Base-by-base conservation (phyloP, 2,888 invertebrate species). In the Drosophila anceps region DNA sequence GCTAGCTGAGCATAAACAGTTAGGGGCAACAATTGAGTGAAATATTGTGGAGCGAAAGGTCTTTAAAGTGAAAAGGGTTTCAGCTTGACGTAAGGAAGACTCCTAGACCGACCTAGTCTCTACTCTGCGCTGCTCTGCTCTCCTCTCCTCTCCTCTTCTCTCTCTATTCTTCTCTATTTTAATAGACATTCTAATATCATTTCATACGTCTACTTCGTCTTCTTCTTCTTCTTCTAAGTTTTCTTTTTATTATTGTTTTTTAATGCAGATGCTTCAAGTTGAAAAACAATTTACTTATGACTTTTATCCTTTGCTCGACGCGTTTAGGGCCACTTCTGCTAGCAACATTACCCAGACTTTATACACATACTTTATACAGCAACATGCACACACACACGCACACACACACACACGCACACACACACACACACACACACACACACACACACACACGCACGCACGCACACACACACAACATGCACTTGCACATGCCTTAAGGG, bases 251-350 rank as follows among this genome's bases (percentile, higher is more conserved):
- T 73, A 58, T 76, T 73, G 61, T 46, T 48, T 68, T 67, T 59
- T 33, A 70, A 54, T 67, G 64, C 46, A 54, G 64, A 62, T 74
- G 66, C 69, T 68, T 68, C 39, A 75, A 81, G 62, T 72, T 86
- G 67, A 78, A 76, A 76, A 84, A 76, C 87, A 84, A 86, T 86
- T 88, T 81, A 79, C 84, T 79, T 88, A 76, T 86, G 86, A 76
- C 87, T 70, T 76, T 84, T 76, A 76, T 84, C 71, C 79, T 67
- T 76, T 84, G 73, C 79, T 59, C 61, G 66, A 65, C 60, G 57
- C 82, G 81, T 67, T 86, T 83, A 70, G 76, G 50, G 71, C 65
- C 71, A 69, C 62, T 73, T 71, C 71, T 57, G 62, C 70, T 44
- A 64, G 59, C 73, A 62, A 70, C 84, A 86, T 86, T 84, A 81